phyloP scores from a whole-genome alignment of 2,113 vertebrate genomes.

The Hystrix brachyura region DNA sequence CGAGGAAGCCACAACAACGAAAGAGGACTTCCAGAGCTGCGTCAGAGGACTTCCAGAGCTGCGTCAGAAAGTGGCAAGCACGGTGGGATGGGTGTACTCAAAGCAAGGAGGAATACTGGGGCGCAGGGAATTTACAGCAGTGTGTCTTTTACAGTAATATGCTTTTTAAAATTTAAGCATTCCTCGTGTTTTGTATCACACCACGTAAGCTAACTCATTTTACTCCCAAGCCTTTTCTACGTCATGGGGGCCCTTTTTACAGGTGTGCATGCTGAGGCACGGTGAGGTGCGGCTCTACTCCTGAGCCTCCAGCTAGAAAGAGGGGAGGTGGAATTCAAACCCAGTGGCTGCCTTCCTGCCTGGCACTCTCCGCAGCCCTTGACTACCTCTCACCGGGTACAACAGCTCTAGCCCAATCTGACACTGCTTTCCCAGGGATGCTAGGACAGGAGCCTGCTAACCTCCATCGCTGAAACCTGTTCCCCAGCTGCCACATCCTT shows the following conservation, averaged over 20 bases:
- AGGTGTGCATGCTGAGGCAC: not conserved
- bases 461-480: too few species aligned
- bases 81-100: not conserved
- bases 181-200: not conserved
- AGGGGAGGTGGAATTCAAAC: not conserved
- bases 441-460: not conserved
- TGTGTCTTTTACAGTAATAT: not conserved
- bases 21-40: not conserved
- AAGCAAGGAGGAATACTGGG: not conserved
- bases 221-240: not conserved
- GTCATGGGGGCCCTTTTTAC: not conserved
- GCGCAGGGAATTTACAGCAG: not conserved
- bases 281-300: not conserved
- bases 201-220: accelerated
- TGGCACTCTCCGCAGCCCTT: not conserved
- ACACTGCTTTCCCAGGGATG: not conserved
- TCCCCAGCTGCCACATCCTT: not conserved
- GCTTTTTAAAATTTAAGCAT: not conserved
- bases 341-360: too few species aligned
- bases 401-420: accelerated
- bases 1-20: not conserved
- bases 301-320: not conserved
- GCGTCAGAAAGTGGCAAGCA: not conserved
- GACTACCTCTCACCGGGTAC: accelerated
- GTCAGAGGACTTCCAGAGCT: not conserved